Conservation (phyloP, 2,797 vertebrate genomes). For the Cuniculus paca region DNA sequence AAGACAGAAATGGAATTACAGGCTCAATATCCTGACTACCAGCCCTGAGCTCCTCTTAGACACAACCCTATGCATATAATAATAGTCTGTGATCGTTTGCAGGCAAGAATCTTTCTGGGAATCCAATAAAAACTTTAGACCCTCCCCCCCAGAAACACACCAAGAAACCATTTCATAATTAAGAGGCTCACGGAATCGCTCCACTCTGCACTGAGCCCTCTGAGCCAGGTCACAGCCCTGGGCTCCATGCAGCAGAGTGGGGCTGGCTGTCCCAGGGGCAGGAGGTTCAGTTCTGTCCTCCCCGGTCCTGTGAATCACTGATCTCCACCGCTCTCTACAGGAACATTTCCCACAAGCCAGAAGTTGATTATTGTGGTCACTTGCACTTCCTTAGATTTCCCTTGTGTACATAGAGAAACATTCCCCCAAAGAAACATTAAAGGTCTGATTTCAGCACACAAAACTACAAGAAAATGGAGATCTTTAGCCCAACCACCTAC, state of each 20-base stretch:
- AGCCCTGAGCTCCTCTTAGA: not conserved
- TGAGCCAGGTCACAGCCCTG: not conserved
- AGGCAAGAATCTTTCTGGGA: not conserved
- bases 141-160: not conserved
- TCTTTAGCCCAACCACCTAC: not conserved
- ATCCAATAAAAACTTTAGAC: not conserved
- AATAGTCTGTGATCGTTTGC: not conserved
- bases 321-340: conserved; percentile 11
- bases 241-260: not conserved
- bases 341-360: conserved; percentile 47
- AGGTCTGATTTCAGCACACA: conserved; percentile 66
- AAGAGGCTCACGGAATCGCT: not conserved
- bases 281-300: not conserved
- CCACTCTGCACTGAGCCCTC: not conserved
- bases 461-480: conserved; percentile 58
- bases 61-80: not conserved
- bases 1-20: not conserved
- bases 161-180: not conserved
- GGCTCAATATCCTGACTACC: not conserved
- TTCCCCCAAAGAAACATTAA: conserved; percentile 62
- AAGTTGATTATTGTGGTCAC: conserved; percentile 67
- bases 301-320: conserved; percentile 29
- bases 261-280: not conserved
- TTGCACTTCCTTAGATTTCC: conserved; percentile 73
- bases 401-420: conserved; percentile 60